phyloP scores from a whole-genome alignment of 2,888 invertebrate genomes.

The Lithophane socia region DNA sequence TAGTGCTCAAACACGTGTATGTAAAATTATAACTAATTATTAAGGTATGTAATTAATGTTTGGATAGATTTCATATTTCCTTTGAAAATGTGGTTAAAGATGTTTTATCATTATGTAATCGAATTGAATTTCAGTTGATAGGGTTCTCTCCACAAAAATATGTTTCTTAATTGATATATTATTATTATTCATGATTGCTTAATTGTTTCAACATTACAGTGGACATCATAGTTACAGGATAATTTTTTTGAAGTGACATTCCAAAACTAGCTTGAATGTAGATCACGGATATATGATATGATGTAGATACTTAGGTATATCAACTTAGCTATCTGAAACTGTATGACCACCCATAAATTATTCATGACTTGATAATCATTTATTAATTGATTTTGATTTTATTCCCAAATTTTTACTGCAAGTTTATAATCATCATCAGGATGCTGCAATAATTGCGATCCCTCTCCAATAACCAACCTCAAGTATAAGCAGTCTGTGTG shows the following conservation, averaged over 20 bases:
- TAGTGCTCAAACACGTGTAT: conserved; percentile 27
- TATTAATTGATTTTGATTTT: not conserved
- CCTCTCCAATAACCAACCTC: not conserved
- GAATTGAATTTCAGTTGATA: conserved; percentile 2
- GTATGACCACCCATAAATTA: not conserved
- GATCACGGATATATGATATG: no score
- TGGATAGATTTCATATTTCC: conserved; percentile 14
- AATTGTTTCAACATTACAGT: not conserved
- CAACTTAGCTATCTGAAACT: not conserved
- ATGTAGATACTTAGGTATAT: not conserved
- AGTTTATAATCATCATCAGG: not conserved
- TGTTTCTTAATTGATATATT: not conserved
- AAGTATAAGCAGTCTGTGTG: not conserved
- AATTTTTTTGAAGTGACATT: not conserved
- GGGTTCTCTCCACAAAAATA: not conserved
- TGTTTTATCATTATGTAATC: conserved; percentile 7
- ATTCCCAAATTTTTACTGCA: not conserved
- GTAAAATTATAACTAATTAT: conserved; percentile 44
- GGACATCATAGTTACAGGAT: no score
- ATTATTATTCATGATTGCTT: no score
- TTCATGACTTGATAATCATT: not conserved
- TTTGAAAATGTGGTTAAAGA: conserved; percentile 8
- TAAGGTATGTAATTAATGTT: conserved; percentile 23
- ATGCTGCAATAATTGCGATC: not conserved
- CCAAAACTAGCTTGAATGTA: not conserved